These are phyloP conservation scores for Notothenia coriiceps DNA, from an alignment of 2,113 vertebrate species.

Conservation along the genomic window DNA sequence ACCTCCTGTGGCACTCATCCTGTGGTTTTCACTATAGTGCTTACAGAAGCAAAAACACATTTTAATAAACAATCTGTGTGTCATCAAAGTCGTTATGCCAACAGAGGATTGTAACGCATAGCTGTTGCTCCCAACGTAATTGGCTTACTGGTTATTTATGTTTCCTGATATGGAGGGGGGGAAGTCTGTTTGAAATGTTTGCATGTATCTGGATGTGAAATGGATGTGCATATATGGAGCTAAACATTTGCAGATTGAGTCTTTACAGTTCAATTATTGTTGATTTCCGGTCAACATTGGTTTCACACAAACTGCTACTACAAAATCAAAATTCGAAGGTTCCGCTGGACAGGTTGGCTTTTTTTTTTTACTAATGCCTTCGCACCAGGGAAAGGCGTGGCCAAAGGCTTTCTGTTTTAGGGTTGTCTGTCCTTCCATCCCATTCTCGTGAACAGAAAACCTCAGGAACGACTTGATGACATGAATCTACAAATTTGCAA, in stretches of 20 bases:
- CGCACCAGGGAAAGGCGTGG: too few relatives aligned
- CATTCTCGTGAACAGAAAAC: too few relatives aligned
- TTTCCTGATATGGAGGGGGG: not conserved
- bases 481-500: too few relatives aligned
- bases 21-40: conserved; percentile 23
- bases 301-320: not conserved
- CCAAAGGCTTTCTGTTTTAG: too few relatives aligned
- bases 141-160: not conserved
- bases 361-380: not conserved
- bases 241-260: not conserved
- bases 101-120: too few relatives aligned
- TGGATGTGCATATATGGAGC: not conserved
- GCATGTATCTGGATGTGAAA: not conserved
- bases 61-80: not conserved
- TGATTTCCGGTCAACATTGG: not conserved
- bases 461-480: too few relatives aligned
- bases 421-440: too few relatives aligned
- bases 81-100: not conserved
- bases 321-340: too few relatives aligned
- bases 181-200: not conserved
- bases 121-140: not conserved
- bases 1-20: conserved; percentile 5
- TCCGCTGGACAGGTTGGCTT: too few relatives aligned
- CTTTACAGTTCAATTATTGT: not conserved
- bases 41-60: not conserved